phyloP scores from a whole-genome alignment of 2,113 vertebrate genomes.

The Ailuropoda melanoleuca region DNA sequence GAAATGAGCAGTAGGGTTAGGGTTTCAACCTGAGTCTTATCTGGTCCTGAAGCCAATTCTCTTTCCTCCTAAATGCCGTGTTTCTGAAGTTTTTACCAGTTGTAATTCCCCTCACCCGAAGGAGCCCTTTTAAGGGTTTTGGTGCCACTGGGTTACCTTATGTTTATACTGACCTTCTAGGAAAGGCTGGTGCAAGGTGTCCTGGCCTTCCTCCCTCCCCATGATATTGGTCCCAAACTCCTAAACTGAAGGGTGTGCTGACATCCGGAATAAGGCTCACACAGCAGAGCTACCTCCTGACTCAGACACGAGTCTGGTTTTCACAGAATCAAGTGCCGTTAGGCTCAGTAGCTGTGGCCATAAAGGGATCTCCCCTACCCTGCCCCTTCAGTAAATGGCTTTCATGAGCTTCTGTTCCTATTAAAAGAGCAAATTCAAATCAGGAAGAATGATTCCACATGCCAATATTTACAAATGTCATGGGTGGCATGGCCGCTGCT shows the following conservation, averaged over 20 bases:
- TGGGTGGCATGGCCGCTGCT: not conserved
- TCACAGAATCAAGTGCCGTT: not conserved
- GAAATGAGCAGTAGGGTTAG: not conserved
- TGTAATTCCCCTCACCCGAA: not conserved
- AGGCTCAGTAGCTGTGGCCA: not conserved
- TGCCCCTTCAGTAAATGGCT: not conserved
- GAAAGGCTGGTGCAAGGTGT: not conserved
- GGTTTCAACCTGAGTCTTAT: not conserved
- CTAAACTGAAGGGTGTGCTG: not conserved
- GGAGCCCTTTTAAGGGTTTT: not conserved
- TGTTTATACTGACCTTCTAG: not conserved
- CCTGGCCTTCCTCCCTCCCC: not conserved
- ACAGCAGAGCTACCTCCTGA: not conserved
- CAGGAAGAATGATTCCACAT: not conserved
- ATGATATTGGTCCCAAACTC: not conserved
- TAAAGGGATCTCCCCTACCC: not conserved
- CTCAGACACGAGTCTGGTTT: not conserved
- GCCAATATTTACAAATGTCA: slow-evolving; percentile 21
- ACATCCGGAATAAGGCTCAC: not conserved
- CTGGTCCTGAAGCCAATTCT: not conserved
- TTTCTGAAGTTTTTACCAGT: not conserved
- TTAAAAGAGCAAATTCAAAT: slow-evolving; percentile 44
- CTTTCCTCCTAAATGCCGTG: not conserved
- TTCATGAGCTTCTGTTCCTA: slow-evolving; percentile 27
- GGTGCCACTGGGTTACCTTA: not conserved